Conservation (phyloP, 2,113 vertebrate genomes). For the Cyphomyrus plagiostoma region DNA sequence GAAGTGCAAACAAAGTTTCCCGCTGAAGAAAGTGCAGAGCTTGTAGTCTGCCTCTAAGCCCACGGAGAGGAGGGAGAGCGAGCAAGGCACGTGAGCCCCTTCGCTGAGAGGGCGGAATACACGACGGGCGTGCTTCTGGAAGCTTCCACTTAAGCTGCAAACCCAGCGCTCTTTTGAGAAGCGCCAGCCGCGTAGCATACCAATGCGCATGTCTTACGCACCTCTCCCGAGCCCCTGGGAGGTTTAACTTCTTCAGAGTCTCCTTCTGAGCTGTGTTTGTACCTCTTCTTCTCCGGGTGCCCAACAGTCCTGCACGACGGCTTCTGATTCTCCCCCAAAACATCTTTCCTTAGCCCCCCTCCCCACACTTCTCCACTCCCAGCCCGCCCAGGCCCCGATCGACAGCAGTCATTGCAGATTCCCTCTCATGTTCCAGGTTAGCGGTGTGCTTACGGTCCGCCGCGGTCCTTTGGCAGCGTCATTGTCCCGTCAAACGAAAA, state of each 20-base stretch:
- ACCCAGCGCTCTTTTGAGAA: constrained; percentile 32
- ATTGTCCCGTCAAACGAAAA: background rate
- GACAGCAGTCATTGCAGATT: constrained; percentile 26
- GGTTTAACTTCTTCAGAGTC: constrained; percentile 6
- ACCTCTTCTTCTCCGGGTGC: background rate
- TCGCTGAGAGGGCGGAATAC: constrained; percentile 50
- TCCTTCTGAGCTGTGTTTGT: background rate
- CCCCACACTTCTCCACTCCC: background rate
- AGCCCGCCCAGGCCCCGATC: background rate
- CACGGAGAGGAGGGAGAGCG: background rate
- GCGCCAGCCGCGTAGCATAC: background rate
- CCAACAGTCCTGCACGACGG: background rate
- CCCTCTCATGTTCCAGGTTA: constrained; percentile 9
- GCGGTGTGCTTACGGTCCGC: background rate
- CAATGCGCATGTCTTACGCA: background rate
- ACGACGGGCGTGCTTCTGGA: constrained; percentile 46
- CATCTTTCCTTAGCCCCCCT: background rate
- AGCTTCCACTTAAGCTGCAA: constrained; percentile 55
- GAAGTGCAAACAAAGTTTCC: constrained; percentile 21
- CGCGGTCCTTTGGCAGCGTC: background rate
- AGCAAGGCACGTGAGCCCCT: constrained; percentile 19
- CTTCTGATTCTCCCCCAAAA: background rate
- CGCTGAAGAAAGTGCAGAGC: constrained; percentile 3
- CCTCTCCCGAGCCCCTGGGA: background rate
- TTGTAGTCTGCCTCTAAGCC: background rate